Evolutionary conservation across 2,797 vertebrate genomes (phyloP), one percentile per base, ranked within the genome.

Genomic region (Pyrocephalus nanus): DNA sequence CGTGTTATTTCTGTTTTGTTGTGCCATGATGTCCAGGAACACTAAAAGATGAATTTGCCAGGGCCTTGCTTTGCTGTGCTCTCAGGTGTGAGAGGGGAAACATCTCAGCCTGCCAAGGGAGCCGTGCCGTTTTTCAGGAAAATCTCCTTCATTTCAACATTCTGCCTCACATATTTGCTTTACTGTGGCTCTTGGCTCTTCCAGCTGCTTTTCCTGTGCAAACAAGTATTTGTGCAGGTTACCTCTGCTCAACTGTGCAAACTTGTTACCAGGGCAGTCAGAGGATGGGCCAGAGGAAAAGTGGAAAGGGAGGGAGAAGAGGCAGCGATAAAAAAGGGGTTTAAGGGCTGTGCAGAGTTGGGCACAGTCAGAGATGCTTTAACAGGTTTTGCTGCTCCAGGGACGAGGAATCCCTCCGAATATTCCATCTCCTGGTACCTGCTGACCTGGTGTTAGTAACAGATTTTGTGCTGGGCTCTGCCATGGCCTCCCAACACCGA

Each of bases 401-500:
- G 84, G 95, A 43, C 43, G 62, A 95, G 96, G 93, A 94, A 93
- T 94, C 90, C 86, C 92, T 91, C 85, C 42, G 91, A 85, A 36
- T 89, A 76, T 72, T 84, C 93, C 84, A 93, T 89, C 47, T 83
- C 76, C 88, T 89, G 90, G 88, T 96, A 90, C 94, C 95, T 93
- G 77, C 95, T 82, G 86, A 70, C 79, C 82, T 84, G 88, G 67
- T 88, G 64, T 96, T 96, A 94, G 86, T 97, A 90, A 88, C 25
- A n/a, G 70, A 86, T 86, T 95, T 72, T 78, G 30, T 79, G 90
- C 91, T 93, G 95, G 86, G 96, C 70, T 95, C 96, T 96, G 94
- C 88, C 93, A 84, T 90, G 92, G 93, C 67, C 85, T 97, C 92
- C 96, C 95, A 96, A 82, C 96, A 91, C 64, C 96, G 97, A 97